Evolutionary conservation across 2,113 vertebrate species (phyloP), one percentile per base, ranked within the genome.

Genomic region (Callocephalon fimbriatum): DNA sequence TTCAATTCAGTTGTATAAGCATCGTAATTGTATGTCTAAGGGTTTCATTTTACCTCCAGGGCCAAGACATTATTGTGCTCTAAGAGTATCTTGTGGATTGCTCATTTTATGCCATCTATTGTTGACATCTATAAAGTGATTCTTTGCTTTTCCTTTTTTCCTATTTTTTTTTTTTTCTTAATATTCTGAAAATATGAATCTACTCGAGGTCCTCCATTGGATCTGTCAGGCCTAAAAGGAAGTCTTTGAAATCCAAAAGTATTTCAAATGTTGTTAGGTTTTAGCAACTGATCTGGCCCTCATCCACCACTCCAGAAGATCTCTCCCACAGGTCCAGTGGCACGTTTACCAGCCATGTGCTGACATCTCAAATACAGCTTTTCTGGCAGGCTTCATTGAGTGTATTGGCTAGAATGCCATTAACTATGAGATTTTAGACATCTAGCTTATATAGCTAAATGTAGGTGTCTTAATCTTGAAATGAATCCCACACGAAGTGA

Each of bases 401-500:
- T 79, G 2, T 51, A 20, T 56, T 65, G 73, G 26, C 40, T 66
- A 72, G 17, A 86, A 66, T 56, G 35, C 4, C 18, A 58, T 27
- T 13, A 70, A 87, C 65, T 48, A 38, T 51, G 40, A 66, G 29
- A 61, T 66, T 38, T 73, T 44, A 77, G 50, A 77, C 35, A 77
- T 44, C 18, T 77, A 56, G 20, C 2, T 87, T 68, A 38, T 56
- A 66, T 1, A 84, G 67, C 7, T 91, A 71, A 89, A 89, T 31
- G 20, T 81, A 90, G 40, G 12, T 95, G 48, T 72, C 51, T 93
- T 83, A 73, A 72, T 73, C 72, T 56, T 81, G 37, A 91, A 91
- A 61, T 61, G 17, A 92, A 77, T 84, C 85, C 72, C 73, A 90
- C 85, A 77, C 27, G 66, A 91, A 91, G 27, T 77, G 59, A 81